Evolutionary conservation across 2,797 vertebrate genomes (phyloP).

Genomic region (Jordanella pulchra): DNA sequence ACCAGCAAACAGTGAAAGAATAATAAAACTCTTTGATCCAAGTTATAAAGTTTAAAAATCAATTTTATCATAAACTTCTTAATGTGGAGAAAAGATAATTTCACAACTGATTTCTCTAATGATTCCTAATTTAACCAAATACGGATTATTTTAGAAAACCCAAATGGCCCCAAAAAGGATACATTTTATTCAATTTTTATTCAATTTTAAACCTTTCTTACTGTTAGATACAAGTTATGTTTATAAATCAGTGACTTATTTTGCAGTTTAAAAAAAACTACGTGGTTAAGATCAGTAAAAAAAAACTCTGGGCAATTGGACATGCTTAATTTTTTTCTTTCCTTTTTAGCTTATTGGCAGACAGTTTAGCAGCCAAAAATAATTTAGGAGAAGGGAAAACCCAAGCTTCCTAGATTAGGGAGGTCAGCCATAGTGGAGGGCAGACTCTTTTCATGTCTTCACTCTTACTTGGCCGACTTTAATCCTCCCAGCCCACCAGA

Average conservation of each 20-base stretch:
- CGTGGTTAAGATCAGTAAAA: not conserved
- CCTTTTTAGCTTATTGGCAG: conserved; percentile 59
- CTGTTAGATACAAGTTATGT: not conserved
- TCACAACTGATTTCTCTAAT: not conserved
- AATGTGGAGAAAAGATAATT: not conserved
- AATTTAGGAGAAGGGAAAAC: conserved; percentile 59
- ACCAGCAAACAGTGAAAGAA: not conserved
- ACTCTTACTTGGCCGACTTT: conserved; percentile 63
- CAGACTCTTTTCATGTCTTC: conserved; percentile 66
- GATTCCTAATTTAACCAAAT: not conserved
- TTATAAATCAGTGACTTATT: not conserved
- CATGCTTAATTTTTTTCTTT: conserved; percentile 36
- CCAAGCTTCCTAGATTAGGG: conserved; percentile 65
- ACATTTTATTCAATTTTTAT: not conserved
- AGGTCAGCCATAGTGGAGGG: conserved; percentile 62
- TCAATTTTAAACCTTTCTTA: not conserved
- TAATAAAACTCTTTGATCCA: not conserved
- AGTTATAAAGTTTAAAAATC: not conserved
- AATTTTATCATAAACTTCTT: not conserved
- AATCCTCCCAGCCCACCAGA: conserved; percentile 46
- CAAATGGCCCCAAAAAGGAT: not conserved
- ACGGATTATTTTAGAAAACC: not conserved
- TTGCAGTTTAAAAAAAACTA: not conserved
- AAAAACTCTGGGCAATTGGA: not conserved
- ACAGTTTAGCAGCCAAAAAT: conserved; percentile 60